Evolutionary conservation across 2,888 invertebrate genomes (phyloP).

Genomic region (Sceliomorpha sp.): DNA sequence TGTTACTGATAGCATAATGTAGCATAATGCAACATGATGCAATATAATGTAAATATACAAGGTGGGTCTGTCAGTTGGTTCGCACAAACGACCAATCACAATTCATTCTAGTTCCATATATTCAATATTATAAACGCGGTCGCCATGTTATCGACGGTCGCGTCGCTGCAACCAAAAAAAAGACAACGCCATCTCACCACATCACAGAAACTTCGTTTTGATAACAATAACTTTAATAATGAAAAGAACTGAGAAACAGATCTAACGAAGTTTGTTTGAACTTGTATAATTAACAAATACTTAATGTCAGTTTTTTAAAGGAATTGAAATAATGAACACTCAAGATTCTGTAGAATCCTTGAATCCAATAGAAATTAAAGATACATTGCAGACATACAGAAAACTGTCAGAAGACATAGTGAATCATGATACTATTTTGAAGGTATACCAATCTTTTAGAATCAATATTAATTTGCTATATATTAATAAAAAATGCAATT

Average conservation of each 20-base stretch:
- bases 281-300: slow-evolving; percentile 2
- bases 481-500: slow-evolving; percentile 39
- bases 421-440: slow-evolving; percentile 78
- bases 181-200: slow-evolving; percentile 26
- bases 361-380: slow-evolving; percentile 71
- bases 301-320: slow-evolving; percentile 41
- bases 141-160: too few species aligned
- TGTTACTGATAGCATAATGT: too few species aligned
- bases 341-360: slow-evolving; percentile 73
- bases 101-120: too few species aligned
- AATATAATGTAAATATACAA: too few species aligned
- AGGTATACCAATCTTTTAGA: slow-evolving; percentile 62
- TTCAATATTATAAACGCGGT: too few species aligned
- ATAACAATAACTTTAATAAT: slow-evolving; percentile 30
- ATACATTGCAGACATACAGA: slow-evolving; percentile 74
- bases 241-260: slow-evolving; percentile 9
- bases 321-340: slow-evolving; percentile 60
- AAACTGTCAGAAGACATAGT: slow-evolving; percentile 75
- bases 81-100: too few species aligned
- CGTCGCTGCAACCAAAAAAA: too few species aligned
- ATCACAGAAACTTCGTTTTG: slow-evolving; percentile 5
- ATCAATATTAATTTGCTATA: slow-evolving; percentile 10
- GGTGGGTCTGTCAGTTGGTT: too few species aligned
- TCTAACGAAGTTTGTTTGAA: slow-evolving; percentile 2
- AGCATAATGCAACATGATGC: too few species aligned